Evolutionary conservation across 2,797 vertebrate species (phyloP).

Genomic region (Pampus argenteus): DNA sequence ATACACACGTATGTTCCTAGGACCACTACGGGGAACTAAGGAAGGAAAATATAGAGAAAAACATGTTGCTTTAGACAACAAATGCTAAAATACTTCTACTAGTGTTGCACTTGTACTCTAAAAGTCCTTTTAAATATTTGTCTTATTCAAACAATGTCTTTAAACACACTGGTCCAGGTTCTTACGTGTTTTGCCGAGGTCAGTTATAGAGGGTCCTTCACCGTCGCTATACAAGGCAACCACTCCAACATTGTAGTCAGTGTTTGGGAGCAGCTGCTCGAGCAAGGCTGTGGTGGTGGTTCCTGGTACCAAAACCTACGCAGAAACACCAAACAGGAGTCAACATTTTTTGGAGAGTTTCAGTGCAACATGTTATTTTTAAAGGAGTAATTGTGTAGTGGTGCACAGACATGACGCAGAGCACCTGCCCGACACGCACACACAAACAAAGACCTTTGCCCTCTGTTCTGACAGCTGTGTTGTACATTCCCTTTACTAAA

Average conservation of each 20-base stretch:
- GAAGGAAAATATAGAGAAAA: not conserved
- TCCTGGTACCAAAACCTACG: conserved; percentile 90
- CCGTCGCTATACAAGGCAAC: conserved; percentile 93
- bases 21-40: conserved; percentile 93
- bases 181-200: conserved; percentile 93
- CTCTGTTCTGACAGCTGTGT: conserved; percentile 47
- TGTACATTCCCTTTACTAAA: conserved; percentile 38
- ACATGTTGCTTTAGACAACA: not conserved
- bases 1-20: conserved; percentile 92
- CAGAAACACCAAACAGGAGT: conserved; percentile 12
- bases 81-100: not conserved
- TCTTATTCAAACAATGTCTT: not conserved
- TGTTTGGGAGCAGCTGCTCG: conserved; percentile 90
- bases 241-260: conserved; percentile 91
- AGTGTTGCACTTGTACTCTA: not conserved
- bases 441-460: conserved; percentile 8
- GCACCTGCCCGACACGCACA: not conserved
- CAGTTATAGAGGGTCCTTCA: conserved; percentile 87
- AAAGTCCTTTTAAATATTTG: not conserved
- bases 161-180: not conserved
- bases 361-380: conserved; percentile 3
- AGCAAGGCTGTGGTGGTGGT: conserved; percentile 87
- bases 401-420: not conserved
- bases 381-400: not conserved
- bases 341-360: not conserved